A percentile compares a stretch with the other conserved stretches of the same genome.
These are phyloP conservation scores for Euglossa dilemma DNA, from an alignment of 1,140 invertebrate species.

Conservation along the genomic window DNA sequence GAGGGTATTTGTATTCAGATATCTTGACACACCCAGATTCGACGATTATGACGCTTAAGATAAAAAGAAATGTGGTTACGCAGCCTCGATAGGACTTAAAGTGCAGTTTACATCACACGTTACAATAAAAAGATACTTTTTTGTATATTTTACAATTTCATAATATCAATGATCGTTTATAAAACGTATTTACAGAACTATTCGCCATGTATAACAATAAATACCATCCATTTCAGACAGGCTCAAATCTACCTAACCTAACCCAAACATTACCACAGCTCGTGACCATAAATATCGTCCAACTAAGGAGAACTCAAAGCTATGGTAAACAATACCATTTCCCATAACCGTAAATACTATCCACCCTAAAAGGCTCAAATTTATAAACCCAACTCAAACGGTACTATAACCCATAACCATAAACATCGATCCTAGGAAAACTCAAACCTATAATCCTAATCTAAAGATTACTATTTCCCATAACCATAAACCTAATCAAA, in stretches of 20 bases:
- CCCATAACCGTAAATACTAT: neutral
- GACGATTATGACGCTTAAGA: neutral
- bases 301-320: no score
- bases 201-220: no score
- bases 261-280: no score
- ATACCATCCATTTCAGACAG: no score
- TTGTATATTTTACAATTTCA: neutral
- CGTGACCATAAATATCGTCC: no score
- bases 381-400: neutral
- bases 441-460: neutral
- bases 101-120: neutral
- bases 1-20: neutral
- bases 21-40: conserved; percentile 29
- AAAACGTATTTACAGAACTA: no score
- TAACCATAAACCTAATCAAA: neutral
- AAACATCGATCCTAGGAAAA: neutral
- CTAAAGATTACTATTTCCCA: neutral
- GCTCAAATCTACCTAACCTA: no score
- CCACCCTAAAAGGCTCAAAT: neutral
- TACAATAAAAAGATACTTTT: neutral
- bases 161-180: neutral
- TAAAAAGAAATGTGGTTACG: neutral
- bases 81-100: neutral
- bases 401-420: neutral
- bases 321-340: no score